Evolutionary conservation across 2,888 invertebrate genomes (phyloP), one percentile per base, ranked within the genome.

Genomic region (Lasioglossum villosulum): DNA sequence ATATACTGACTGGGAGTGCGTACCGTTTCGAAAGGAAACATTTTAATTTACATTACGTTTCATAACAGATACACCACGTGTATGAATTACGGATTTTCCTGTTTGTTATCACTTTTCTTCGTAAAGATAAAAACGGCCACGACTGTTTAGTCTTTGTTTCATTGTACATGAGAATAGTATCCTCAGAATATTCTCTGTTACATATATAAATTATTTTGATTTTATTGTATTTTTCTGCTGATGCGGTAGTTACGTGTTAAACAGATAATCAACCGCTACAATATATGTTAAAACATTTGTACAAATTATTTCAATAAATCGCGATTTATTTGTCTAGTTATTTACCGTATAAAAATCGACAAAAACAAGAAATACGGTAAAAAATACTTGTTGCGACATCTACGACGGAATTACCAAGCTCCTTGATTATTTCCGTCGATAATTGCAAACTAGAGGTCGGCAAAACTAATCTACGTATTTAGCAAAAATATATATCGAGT

Each of bases 31-130:
- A 30, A 19, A n/a, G 48, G 68, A 19, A 56, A 27, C 56, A 48
- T 76, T 78, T 2, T 0, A 75, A 86, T 80, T 84, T 75, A 23
- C 45, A 34, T 74, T 0, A n/a, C 12, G 16, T 71, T 71, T 59
- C 72, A 80, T 63, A 72, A 71, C 37, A 70, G 2, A 45, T 63
- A 30, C 4, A 34, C 0, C 34, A 37, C 73, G 30, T 30, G 37
- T 16, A 42, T 8, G 1, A 56, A 16, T 56, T 4, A 70, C 19
- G 52, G 30, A 5, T 52, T 27, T 34, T 42, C 8, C 39, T 23
- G 56, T 75, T 23, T n/a, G 0, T 19, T 23, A 70, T 6, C 6
- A 34, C 1, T 63, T 34, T 27, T 63, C 30, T 3, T 30, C 6
- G 19, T 1, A 34, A 19, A 63, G 8, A 63, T 63, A 19, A 30